Percentiles rank a stretch among this genome's conserved stretches.
Evolutionary conservation across 2,888 invertebrate species (phyloP).

Genomic region (Chirona hameri): DNA sequence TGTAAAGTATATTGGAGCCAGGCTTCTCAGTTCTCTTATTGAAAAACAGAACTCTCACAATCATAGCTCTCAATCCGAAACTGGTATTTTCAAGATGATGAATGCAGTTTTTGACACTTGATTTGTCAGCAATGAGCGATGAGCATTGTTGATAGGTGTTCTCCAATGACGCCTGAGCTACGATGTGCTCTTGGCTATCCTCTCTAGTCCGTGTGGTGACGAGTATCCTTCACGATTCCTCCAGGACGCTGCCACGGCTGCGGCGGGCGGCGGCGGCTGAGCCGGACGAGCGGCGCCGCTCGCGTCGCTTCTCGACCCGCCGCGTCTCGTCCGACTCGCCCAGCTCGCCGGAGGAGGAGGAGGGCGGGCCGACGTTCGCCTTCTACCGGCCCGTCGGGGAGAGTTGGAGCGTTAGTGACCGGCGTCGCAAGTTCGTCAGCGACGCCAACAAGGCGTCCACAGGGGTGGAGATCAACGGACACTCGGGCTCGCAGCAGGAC

Average conservation of each 20-base stretch:
- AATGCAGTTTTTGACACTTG: too few relatives aligned
- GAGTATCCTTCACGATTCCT: too few relatives aligned
- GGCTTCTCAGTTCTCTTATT: too few relatives aligned
- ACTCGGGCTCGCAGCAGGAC: not conserved
- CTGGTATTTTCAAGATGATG: too few relatives aligned
- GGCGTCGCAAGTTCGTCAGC: not conserved
- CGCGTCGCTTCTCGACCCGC: slow-evolving; percentile 1
- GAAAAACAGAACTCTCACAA: too few relatives aligned
- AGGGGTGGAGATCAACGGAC: not conserved
- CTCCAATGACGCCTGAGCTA: too few relatives aligned
- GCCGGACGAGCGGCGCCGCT: not conserved
- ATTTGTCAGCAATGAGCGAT: too few relatives aligned
- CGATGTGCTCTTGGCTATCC: too few relatives aligned
- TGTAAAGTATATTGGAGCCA: too few relatives aligned
- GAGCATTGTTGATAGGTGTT: too few relatives aligned
- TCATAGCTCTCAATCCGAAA: too few relatives aligned
- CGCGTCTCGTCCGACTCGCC: not conserved
- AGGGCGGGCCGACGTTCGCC: not conserved
- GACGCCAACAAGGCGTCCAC: not conserved
- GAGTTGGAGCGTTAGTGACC: not conserved
- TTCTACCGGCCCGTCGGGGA: slow-evolving; percentile 6
- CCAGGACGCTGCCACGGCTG: slow-evolving; percentile 2
- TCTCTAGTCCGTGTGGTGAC: too few relatives aligned
- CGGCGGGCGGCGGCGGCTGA: not conserved
- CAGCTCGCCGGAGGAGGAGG: not conserved